Percentiles rank a stretch among this genome's conserved stretches.
Conservation (phyloP, 2,888 invertebrate species). For the Synanthedon andrenaeformis region DNA sequence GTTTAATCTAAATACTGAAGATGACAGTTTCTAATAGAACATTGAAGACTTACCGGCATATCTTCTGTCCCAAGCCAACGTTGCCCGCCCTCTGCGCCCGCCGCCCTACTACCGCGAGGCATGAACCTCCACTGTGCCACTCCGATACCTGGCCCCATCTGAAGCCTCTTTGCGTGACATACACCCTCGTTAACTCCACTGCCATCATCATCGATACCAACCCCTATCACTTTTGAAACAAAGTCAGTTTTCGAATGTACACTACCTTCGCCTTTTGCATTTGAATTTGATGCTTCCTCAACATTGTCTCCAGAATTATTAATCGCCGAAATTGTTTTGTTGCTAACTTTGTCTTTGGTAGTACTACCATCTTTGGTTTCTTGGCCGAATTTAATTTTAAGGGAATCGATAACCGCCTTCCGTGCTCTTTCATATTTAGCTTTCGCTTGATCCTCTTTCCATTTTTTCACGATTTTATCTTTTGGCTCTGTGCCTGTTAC, state of each 20-base stretch:
- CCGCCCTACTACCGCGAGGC: conserved; percentile 55
- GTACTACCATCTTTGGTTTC: conserved; percentile 23
- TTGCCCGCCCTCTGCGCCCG: conserved; percentile 44
- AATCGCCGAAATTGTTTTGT: conserved; percentile 31
- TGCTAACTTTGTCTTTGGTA: conserved; percentile 32
- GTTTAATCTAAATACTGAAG: too few relatives aligned
- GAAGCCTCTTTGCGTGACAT: conserved; percentile 58
- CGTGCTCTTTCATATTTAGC: conserved; percentile 46
- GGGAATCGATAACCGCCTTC: conserved; percentile 52
- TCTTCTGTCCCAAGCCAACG: conserved; percentile 39
- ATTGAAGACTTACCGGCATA: conserved; percentile 52
- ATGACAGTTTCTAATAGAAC: too few relatives aligned
- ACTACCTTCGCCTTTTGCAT: conserved; percentile 32
- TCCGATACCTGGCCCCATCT: conserved; percentile 59
- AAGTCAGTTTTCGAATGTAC: conserved; percentile 19
- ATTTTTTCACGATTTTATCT: conserved; percentile 47
- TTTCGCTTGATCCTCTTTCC: conserved; percentile 47
- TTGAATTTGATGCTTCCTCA: conserved; percentile 60
- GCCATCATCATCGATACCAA: conserved; percentile 19
- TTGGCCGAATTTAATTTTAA: conserved; percentile 48
- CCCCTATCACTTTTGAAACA: conserved; percentile 23
- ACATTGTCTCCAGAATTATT: conserved; percentile 51
- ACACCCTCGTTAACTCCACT: conserved; percentile 28
- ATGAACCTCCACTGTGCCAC: conserved; percentile 56
- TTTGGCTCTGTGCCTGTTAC: conserved; percentile 21